Percentiles rank a stretch among this genome's conserved stretches.
phyloP scores from a whole-genome alignment of 2,797 vertebrate genomes.

The Anguilla obscura region DNA sequence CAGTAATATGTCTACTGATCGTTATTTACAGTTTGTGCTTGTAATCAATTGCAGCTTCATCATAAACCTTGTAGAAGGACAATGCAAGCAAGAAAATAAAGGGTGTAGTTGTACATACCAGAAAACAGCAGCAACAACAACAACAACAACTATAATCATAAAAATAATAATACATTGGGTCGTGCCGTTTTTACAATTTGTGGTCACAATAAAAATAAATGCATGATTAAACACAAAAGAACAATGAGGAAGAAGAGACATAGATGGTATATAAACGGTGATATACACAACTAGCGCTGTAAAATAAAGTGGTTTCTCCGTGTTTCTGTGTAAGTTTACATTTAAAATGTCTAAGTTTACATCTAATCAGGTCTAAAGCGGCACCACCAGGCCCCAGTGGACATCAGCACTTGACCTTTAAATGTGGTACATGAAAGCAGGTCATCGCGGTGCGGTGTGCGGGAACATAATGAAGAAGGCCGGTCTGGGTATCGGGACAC shows the following conservation, averaged over 20 bases:
- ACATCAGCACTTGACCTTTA: not conserved
- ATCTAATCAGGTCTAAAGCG: conserved; percentile 1
- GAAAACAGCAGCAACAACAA: not conserved
- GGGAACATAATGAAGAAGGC: not conserved
- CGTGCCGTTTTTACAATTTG: not conserved
- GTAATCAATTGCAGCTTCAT: not conserved
- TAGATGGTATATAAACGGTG: not conserved
- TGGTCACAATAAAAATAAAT: not conserved
- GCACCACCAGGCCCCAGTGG: not conserved
- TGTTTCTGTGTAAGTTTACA: not conserved
- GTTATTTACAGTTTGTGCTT: not conserved
- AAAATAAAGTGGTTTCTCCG: not conserved
- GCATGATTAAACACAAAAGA: not conserved
- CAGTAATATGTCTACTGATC: not conserved
- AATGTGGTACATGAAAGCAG: not conserved
- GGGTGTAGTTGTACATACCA: not conserved
- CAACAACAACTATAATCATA: not conserved
- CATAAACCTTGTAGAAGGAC: no score
- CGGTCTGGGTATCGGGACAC: not conserved
- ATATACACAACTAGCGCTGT: not conserved
- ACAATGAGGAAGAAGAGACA: not conserved
- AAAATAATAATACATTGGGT: not conserved
- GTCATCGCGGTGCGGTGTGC: not conserved
- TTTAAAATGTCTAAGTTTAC: not conserved
- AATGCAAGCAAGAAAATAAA: not conserved